A percentile compares a stretch with the other conserved stretches of the same genome.
Conservation (phyloP, 2,113 vertebrate species). For the Tenebrosternarchus preto region DNA sequence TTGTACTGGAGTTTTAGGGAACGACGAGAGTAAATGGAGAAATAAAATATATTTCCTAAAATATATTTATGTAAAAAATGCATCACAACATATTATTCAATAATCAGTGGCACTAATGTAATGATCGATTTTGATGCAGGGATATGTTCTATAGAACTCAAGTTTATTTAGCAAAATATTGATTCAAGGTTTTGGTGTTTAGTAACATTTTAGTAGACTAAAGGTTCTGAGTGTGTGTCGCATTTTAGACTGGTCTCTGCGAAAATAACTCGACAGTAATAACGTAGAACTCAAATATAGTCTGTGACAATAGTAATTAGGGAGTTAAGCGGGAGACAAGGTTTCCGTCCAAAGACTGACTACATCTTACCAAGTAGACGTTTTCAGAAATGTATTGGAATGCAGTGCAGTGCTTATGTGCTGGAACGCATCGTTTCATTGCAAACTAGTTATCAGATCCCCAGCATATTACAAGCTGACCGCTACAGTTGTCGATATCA, state of each 20-base stretch:
- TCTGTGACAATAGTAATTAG: not conserved
- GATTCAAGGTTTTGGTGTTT: too few relatives aligned
- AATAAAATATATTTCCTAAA: not conserved
- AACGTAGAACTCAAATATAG: not conserved
- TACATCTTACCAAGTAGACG: conserved; percentile 29
- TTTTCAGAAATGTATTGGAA: conserved; percentile 50
- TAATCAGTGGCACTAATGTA: not conserved
- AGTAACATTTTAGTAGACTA: too few relatives aligned
- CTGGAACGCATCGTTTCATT: conserved; percentile 44
- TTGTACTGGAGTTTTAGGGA: not conserved
- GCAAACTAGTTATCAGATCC: conserved; percentile 7
- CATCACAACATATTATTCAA: not conserved
- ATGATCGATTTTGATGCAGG: not conserved
- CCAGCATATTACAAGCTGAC: not conserved
- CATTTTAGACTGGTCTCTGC: not conserved
- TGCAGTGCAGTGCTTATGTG: conserved; percentile 38
- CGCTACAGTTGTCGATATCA: too few relatives aligned
- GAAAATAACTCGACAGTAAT: not conserved
- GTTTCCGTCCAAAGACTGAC: not conserved
- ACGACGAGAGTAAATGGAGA: not conserved
- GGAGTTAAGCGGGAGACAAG: conserved; percentile 14
- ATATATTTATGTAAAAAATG: not conserved
- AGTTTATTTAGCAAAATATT: too few relatives aligned
- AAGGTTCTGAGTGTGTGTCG: not conserved
- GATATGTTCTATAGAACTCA: too few relatives aligned